Conservation (phyloP, 2,797 vertebrate genomes). For the Ptychobarbus kaznakovi region DNA sequence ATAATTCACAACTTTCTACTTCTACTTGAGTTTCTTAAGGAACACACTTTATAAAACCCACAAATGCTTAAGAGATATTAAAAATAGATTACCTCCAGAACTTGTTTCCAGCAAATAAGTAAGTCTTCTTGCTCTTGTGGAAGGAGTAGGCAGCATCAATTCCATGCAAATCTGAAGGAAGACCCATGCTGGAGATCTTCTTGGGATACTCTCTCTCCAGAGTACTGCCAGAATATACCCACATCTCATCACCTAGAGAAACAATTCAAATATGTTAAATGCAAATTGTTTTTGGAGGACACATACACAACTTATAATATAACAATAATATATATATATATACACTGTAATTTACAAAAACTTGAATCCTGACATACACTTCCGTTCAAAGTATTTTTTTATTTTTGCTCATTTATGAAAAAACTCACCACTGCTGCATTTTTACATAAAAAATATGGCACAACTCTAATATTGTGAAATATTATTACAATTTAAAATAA, state of each 20-base stretch:
- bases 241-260: slow-evolving; percentile 89
- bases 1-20: not conserved
- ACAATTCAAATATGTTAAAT: not conserved
- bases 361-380: not conserved
- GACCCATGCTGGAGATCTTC: slow-evolving; percentile 85
- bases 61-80: not conserved
- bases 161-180: slow-evolving; percentile 84
- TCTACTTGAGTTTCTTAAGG: not conserved
- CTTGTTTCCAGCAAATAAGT: slow-evolving; percentile 92
- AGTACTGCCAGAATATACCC: slow-evolving; percentile 89
- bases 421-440: not conserved
- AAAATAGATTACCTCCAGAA: slow-evolving; percentile 89
- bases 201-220: slow-evolving; percentile 93
- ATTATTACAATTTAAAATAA: not conserved
- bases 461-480: not conserved
- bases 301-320: no score
- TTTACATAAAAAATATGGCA: not conserved
- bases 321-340: not conserved
- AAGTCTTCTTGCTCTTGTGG: slow-evolving; percentile 94
- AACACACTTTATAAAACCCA: not conserved
- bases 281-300: not conserved
- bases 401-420: not conserved
- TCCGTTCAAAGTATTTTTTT: no score
- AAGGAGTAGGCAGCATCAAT: slow-evolving; percentile 94
- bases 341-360: not conserved